Base-by-base conservation (phyloP, 2,888 invertebrate genomes). In the Rhagophthalmus giganteus region DNA sequence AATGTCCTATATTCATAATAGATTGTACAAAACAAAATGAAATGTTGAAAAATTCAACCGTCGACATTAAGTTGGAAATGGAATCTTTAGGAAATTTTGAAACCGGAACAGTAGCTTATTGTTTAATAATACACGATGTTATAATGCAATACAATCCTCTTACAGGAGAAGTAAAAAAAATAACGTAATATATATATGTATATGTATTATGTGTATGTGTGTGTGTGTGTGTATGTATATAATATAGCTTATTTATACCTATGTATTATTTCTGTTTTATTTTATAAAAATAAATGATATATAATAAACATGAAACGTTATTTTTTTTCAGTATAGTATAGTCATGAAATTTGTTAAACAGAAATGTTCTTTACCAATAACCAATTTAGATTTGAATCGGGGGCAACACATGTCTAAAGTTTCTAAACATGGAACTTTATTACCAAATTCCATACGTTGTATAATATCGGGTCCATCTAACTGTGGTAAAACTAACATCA, bases 101-200 rank as follows among this genome's bases (percentile, higher is more conserved):
- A 1, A 42, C 28, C 14, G 50, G 62, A 35, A 65, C 65, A 9
- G 39, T 46, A 10, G 67, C 62, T n/a, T 65, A 64, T 39, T 63
- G 65, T 52, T 34, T 67, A 4, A 62, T 66, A 20, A 46, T 67
- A 5, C 50, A 54, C n/a, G 45, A 49, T 31, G 24, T 24, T 5
- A 24, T 24, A 6, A 24, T 24, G 24, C 24, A 24, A 24, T 24
- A 24, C 24, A 24, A 24, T 24, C 24, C 24, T 6, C 24, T 24
- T 24, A 24, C 24, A 6, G 24, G 24, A 24, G 24, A 24, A 24
- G 24, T 24, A 6, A 24, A 7, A 24, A 24, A 24, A 24, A 24
- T 24, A 6, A 24, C 6, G 24, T 24, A 6, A 24, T 24, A 24
- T 5, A 6, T 24, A 6, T 7, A 6, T 6, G 5, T 6, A 24